Conservation (phyloP, 2,797 vertebrate genomes). For the Gephyroberyx darwinii region DNA sequence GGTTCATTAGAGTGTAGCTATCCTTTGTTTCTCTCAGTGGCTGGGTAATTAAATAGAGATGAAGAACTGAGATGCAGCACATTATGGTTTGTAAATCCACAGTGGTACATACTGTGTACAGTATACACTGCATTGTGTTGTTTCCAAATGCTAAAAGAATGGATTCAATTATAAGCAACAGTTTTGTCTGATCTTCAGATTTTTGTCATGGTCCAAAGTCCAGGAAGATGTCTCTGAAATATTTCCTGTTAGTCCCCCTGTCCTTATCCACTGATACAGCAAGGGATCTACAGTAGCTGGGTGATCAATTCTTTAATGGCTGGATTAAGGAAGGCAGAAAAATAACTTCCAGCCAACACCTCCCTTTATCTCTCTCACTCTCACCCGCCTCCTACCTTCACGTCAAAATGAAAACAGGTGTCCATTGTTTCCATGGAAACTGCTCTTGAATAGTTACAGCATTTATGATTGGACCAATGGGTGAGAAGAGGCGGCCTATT, state of each 20-base stretch:
- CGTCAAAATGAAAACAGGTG: conserved; percentile 49
- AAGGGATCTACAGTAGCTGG: not conserved
- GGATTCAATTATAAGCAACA: not conserved
- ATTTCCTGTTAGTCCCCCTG: not conserved
- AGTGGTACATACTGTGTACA: not conserved
- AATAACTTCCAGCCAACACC: not conserved
- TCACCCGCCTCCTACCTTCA: conserved; percentile 31
- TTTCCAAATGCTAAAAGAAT: not conserved
- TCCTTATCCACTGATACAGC: not conserved
- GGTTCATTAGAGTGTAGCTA: not conserved
- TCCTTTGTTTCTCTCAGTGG: not conserved
- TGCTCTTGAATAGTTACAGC: conserved; percentile 28
- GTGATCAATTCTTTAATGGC: conserved; percentile 4
- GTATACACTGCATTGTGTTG: not conserved
- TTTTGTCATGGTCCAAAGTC: not conserved
- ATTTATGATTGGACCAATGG: conserved; percentile 40
- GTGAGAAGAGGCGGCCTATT: conserved; percentile 38
- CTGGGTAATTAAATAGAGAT: not conserved
- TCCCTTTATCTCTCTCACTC: conserved; percentile 5
- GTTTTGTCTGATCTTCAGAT: not conserved
- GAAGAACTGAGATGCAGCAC: no score
- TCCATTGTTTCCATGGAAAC: conserved; percentile 71
- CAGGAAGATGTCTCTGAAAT: not conserved
- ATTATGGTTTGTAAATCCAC: not conserved
- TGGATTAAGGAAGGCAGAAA: conserved; percentile 2